These are phyloP conservation scores for Falco rusticolus DNA, from an alignment of 2,797 vertebrate species.

Conservation along the genomic window DNA sequence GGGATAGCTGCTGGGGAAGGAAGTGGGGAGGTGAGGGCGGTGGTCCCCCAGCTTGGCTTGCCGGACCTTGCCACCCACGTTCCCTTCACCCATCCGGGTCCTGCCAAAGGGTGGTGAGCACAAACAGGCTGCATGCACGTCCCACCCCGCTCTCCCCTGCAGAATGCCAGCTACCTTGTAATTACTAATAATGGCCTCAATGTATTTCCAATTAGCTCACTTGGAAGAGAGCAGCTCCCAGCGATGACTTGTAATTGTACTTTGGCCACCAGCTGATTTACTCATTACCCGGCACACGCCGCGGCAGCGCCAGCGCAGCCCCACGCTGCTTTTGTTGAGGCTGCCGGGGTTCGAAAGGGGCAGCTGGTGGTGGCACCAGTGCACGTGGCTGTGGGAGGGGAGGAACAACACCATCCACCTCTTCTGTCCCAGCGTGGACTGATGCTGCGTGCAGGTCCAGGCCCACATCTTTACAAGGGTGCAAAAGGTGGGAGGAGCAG, in stretches of 20 bases:
- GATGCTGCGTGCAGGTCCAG: rapidly evolving
- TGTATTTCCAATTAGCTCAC: background rate
- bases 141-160: rapidly evolving
- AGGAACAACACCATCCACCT: background rate
- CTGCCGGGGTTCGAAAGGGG: background rate
- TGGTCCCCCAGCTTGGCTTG: too few relatives aligned
- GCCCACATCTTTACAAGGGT: rapidly evolving
- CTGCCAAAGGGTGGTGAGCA: rapidly evolving
- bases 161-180: background rate
- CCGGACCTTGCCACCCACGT: rapidly evolving
- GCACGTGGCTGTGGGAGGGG: background rate
- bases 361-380: background rate
- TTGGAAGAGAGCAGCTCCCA: conserved; percentile 27
- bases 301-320: background rate
- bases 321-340: background rate
- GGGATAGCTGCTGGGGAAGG: background rate
- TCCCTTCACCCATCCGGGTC: rapidly evolving
- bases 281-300: rapidly evolving
- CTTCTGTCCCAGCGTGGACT: rapidly evolving
- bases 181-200: background rate
- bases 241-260: background rate
- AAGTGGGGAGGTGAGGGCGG: rapidly evolving
- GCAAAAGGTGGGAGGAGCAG: background rate
- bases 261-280: conserved; percentile 24
- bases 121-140: rapidly evolving